phyloP scores from a whole-genome alignment of 2,113 vertebrate genomes.

The Eubucco bourcierii region DNA sequence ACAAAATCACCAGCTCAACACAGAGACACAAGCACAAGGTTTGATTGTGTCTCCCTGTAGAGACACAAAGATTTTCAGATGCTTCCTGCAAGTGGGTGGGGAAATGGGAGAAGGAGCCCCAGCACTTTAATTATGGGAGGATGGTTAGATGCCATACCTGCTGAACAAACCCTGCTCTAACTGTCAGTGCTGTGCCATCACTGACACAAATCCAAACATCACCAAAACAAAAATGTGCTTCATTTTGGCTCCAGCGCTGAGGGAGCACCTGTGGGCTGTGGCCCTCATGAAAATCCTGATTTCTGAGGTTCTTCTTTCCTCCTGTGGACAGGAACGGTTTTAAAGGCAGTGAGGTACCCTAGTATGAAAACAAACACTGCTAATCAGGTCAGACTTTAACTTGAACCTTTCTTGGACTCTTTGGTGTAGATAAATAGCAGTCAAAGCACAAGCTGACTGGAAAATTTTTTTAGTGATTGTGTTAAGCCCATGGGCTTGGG shows the following conservation, averaged over 20 bases:
- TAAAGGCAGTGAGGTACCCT: not conserved
- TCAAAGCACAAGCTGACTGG: not conserved
- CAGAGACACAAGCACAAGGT: slow-evolving; percentile 30
- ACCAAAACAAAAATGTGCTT: not conserved
- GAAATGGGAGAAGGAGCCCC: not conserved
- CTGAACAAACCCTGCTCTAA: slow-evolving; percentile 9
- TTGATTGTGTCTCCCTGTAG: slow-evolving; percentile 33
- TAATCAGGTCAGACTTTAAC: not conserved
- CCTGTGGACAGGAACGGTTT: not conserved
- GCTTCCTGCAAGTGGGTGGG: not conserved
- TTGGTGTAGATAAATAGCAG: not conserved
- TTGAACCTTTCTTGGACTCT: not conserved
- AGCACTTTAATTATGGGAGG: not conserved
- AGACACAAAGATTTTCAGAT: slow-evolving; percentile 26
- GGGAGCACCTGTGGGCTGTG: not conserved
- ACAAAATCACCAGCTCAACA: slow-evolving; percentile 63
- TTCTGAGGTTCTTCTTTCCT: not conserved
- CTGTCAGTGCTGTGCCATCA: not conserved
- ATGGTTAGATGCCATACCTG: not conserved
- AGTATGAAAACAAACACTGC: not conserved
- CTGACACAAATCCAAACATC: not conserved
- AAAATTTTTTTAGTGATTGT: not conserved
- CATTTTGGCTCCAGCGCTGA: not conserved
- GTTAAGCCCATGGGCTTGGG: not conserved
- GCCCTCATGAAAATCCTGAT: not conserved